Evolutionary conservation across 1,140 invertebrate species (phyloP).

Genomic region (Epicauta chinensis): DNA sequence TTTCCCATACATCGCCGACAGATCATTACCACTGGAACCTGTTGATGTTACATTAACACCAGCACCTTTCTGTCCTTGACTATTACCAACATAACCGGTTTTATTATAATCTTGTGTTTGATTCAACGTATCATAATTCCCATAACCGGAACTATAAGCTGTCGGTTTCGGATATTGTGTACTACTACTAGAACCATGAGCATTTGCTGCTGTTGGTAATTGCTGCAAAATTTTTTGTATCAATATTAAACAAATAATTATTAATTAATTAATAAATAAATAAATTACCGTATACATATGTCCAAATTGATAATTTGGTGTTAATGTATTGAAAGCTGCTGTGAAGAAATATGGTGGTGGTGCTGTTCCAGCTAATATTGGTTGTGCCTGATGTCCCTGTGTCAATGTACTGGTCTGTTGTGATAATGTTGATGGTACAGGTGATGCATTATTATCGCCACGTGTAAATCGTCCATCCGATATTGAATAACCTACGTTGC

Average conservation of each 20-base stretch:
- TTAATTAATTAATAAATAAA: neutral
- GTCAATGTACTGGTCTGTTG: slow-evolving; percentile 41
- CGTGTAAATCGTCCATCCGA: slow-evolving; percentile 68
- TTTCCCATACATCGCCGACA: slow-evolving; percentile 66
- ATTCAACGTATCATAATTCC: slow-evolving; percentile 58
- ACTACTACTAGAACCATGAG: slow-evolving; percentile 49
- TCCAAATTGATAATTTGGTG: slow-evolving; percentile 63
- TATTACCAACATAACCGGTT: slow-evolving; percentile 46
- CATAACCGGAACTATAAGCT: slow-evolving; percentile 57
- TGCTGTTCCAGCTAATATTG: slow-evolving; percentile 45
- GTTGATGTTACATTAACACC: slow-evolving; percentile 50
- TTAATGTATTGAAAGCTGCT: slow-evolving; percentile 27
- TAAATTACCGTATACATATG: neutral
- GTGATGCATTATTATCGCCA: slow-evolving; percentile 76
- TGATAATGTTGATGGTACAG: slow-evolving; percentile 48
- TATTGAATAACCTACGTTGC: slow-evolving; percentile 70
- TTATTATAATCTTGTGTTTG: slow-evolving; percentile 56
- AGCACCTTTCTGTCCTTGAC: slow-evolving; percentile 51
- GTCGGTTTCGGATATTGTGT: slow-evolving; percentile 62
- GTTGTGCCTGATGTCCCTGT: slow-evolving; percentile 51
- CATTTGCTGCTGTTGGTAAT: slow-evolving; percentile 58
- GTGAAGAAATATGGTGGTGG: slow-evolving; percentile 34
- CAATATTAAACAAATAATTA: neutral
- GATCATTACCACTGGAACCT: slow-evolving; percentile 54
- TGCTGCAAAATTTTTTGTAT: slow-evolving; percentile 48